These are phyloP conservation scores for Lethenteron camtschaticum DNA, from an alignment of 2,113 vertebrate genomes.

Conservation along the genomic window DNA sequence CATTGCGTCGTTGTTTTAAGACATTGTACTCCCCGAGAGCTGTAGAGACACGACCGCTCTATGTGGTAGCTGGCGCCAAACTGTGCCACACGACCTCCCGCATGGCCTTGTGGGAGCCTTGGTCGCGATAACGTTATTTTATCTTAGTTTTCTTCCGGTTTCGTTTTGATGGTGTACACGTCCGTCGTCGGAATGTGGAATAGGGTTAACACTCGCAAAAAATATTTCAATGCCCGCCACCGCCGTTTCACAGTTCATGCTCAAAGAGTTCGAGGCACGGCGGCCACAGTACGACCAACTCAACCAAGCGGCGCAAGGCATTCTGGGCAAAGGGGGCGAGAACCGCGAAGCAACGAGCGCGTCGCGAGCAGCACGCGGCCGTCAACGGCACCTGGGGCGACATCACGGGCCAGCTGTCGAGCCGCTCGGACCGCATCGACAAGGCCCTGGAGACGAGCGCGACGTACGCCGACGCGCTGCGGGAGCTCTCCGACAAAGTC, in stretches of 20 bases:
- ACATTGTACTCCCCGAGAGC: too few species aligned
- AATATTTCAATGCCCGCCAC: too few species aligned
- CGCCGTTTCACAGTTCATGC: slow-evolving; percentile 55
- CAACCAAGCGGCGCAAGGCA: slow-evolving; percentile 58
- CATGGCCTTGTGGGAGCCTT: too few species aligned
- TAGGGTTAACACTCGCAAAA: too few species aligned
- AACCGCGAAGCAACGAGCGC: slow-evolving; percentile 28
- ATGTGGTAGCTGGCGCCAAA: too few species aligned
- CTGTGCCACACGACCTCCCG: too few species aligned
- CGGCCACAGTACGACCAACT: slow-evolving; percentile 68
- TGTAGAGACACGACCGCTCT: too few species aligned
- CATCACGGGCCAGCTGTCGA: slow-evolving; percentile 41
- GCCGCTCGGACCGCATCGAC: slow-evolving; percentile 58
- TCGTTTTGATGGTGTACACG: too few species aligned
- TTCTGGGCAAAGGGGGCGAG: slow-evolving; percentile 33
- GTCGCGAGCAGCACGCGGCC: slow-evolving; percentile 45
- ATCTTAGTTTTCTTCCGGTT: too few species aligned
- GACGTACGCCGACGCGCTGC: slow-evolving; percentile 51
- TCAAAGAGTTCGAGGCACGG: slow-evolving; percentile 85
- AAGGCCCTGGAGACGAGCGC: slow-evolving; percentile 64
- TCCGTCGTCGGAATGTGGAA: too few species aligned
- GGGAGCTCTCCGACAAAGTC: slow-evolving; percentile 45
- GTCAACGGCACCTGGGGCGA: slow-evolving; percentile 61
- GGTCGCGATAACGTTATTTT: too few species aligned
- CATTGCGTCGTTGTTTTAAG: too few species aligned